phyloP scores from a whole-genome alignment of 2,888 invertebrate species.

The Ormyrus pomaceus region DNA sequence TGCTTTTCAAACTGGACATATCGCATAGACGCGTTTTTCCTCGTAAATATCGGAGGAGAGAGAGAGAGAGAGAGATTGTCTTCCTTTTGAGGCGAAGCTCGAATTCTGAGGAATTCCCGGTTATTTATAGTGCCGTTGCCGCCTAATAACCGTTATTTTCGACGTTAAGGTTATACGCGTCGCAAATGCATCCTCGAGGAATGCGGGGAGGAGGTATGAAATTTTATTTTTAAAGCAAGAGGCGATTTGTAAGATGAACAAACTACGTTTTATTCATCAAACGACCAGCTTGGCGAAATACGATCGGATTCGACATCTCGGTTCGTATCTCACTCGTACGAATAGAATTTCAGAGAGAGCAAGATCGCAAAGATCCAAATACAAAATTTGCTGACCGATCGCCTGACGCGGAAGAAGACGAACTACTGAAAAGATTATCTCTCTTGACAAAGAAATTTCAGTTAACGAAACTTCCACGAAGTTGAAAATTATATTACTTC shows the following conservation, averaged over 20 bases:
- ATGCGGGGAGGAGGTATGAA: not conserved
- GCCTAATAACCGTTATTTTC: too few species aligned
- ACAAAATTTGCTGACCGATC: constrained; percentile 47
- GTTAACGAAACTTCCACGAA: too few species aligned
- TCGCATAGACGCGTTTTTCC: not conserved
- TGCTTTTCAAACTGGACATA: not conserved
- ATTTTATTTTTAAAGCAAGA: not conserved
- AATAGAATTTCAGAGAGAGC: constrained; percentile 42
- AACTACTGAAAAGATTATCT: not conserved
- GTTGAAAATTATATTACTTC: too few species aligned
- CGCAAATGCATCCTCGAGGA: too few species aligned
- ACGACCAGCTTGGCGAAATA: constrained; percentile 36
- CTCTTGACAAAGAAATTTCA: too few species aligned
- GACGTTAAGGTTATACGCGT: not conserved
- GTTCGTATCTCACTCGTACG: constrained; percentile 27
- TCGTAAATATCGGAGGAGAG: not conserved
- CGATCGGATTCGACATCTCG: constrained; percentile 46
- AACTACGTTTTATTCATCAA: not conserved
- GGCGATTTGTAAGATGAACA: not conserved
- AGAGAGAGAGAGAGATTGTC: too few species aligned
- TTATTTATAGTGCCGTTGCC: not conserved
- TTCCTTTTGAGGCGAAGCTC: too few species aligned
- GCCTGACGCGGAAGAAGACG: constrained; percentile 44
- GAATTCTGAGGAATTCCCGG: not conserved
- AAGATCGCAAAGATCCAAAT: constrained; percentile 50